phyloP scores from a whole-genome alignment of 2,797 vertebrate species.

The Macroramphosus scolopax region DNA sequence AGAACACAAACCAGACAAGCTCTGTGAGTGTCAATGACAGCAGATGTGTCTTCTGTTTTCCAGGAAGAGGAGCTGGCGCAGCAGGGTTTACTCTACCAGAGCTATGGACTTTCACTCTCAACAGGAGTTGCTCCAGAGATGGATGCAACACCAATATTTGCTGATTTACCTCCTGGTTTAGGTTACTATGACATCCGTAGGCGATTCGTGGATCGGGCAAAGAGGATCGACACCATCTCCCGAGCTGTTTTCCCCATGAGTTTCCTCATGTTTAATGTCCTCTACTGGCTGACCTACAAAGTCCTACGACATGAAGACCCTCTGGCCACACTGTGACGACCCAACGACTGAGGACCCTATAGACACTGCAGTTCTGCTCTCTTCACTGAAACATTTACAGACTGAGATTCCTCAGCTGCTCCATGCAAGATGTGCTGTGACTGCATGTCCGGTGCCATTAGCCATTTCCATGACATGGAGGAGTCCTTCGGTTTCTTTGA shows the following conservation, averaged over 20 bases:
- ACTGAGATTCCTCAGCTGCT: slow-evolving; percentile 40
- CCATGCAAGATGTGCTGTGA: slow-evolving; percentile 32
- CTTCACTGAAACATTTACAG: slow-evolving; percentile 53
- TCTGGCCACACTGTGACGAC: slow-evolving; percentile 72
- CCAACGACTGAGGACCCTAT: slow-evolving; percentile 15
- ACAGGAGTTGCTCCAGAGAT: slow-evolving; percentile 70
- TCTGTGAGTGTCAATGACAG: slow-evolving; percentile 4
- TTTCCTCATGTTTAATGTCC: slow-evolving; percentile 93
- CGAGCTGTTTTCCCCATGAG: slow-evolving; percentile 90
- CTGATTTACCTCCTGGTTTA: slow-evolving; percentile 73
- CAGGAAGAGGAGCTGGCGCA: slow-evolving; percentile 87
- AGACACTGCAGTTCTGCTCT: slow-evolving; percentile 29
- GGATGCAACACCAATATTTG: slow-evolving; percentile 79
- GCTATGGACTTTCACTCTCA: slow-evolving; percentile 80
- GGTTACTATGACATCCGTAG: slow-evolving; percentile 80
- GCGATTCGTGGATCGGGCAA: slow-evolving; percentile 84
- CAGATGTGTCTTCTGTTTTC: slow-evolving; percentile 26
- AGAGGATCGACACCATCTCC: slow-evolving; percentile 91
- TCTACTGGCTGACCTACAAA: slow-evolving; percentile 95
- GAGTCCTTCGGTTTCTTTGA: slow-evolving; percentile 30
- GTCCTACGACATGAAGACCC: slow-evolving; percentile 86
- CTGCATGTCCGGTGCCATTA: slow-evolving; percentile 47
- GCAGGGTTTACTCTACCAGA: slow-evolving; percentile 83
- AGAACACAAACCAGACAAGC: background rate
- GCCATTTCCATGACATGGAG: slow-evolving; percentile 27